These are phyloP conservation scores for Dendroctonus ponderosae DNA, from an alignment of 1,140 invertebrate genomes.

Conservation along the genomic window DNA sequence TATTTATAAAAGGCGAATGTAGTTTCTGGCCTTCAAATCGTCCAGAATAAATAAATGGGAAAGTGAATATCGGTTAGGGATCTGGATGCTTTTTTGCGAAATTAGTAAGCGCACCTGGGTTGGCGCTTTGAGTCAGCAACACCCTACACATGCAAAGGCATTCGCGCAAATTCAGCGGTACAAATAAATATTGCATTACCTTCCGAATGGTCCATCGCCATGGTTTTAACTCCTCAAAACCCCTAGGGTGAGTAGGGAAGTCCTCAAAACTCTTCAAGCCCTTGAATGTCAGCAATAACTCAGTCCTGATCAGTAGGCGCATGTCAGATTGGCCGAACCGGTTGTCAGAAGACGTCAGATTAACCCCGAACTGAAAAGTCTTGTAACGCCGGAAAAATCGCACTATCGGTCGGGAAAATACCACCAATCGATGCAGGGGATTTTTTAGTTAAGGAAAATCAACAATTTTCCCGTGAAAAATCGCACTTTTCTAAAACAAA, in stretches of 20 bases:
- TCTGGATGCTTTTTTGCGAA: background rate
- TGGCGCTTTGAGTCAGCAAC: background rate
- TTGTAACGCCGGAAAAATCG: too few relatives aligned
- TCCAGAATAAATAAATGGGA: slow-evolving; percentile 3
- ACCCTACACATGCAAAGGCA: background rate
- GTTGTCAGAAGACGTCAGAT: background rate
- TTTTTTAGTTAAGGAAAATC: too few relatives aligned
- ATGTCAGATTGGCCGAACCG: background rate
- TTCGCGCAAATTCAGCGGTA: too few relatives aligned
- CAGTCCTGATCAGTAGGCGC: background rate
- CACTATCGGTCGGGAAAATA: too few relatives aligned
- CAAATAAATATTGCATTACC: too few relatives aligned
- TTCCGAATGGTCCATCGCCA: too few relatives aligned
- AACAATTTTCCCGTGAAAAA: too few relatives aligned
- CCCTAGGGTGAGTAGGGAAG: too few relatives aligned
- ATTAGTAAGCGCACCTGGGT: too few relatives aligned
- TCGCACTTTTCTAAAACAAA: too few relatives aligned
- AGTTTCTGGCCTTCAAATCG: slow-evolving; percentile 4
- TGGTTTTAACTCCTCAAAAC: too few relatives aligned
- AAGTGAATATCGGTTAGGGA: background rate
- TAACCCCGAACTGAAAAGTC: background rate
- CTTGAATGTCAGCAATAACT: background rate
- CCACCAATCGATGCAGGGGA: too few relatives aligned
- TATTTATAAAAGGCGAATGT: slow-evolving; percentile 16
- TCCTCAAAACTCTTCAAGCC: background rate